phyloP scores from a whole-genome alignment of 2,888 invertebrate species.

The Tinea trinotella region DNA sequence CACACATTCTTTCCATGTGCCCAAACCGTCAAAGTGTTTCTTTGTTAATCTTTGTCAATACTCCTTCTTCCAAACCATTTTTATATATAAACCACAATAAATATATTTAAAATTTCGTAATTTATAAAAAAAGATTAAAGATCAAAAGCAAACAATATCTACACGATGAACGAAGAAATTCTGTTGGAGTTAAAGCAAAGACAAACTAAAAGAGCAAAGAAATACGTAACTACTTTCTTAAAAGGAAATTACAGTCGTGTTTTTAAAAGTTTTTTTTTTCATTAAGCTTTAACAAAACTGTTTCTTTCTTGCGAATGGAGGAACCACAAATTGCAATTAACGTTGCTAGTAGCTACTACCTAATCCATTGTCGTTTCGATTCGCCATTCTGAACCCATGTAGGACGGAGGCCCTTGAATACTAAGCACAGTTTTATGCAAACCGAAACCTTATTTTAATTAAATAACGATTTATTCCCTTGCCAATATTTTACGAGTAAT shows the following conservation, averaged over 20 bases:
- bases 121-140: no score
- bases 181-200: background rate
- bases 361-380: conserved; percentile 9
- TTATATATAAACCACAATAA: no score
- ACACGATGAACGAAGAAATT: background rate
- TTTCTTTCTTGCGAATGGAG: conserved; percentile 7
- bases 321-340: conserved; percentile 18
- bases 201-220: background rate
- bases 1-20: no score
- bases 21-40: no score
- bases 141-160: background rate
- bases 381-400: conserved; percentile 1
- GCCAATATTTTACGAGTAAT: background rate
- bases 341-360: conserved; percentile 1
- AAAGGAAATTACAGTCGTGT: conserved; percentile 16
- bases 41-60: no score
- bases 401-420: background rate
- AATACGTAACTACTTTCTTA: conserved; percentile 15
- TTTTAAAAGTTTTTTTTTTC: conserved; percentile 17
- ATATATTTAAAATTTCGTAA: no score
- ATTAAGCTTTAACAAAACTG: conserved; percentile 12
- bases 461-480: background rate
- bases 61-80: no score
- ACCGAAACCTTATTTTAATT: conserved; percentile 13
- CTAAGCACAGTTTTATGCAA: conserved; percentile 16